Conservation (phyloP, 1,140 invertebrate genomes). For the Drosophila watanabei region DNA sequence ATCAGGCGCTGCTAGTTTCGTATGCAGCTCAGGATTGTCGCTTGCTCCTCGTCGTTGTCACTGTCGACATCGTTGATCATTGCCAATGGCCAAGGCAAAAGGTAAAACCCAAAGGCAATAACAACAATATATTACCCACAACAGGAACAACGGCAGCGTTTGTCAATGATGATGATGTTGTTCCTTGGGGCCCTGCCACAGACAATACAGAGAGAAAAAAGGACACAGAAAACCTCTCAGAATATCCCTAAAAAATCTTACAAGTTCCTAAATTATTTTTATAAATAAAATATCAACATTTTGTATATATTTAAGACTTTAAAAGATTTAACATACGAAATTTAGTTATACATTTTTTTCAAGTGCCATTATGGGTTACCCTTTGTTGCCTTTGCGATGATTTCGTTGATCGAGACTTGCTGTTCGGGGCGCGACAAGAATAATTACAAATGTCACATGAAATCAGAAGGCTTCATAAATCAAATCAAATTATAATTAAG, state of each 20-base stretch:
- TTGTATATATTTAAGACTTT: accelerated
- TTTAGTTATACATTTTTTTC: not conserved
- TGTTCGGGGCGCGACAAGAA: conserved; percentile 84
- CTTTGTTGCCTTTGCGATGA: conserved; percentile 45
- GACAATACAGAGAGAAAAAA: conserved; percentile 17
- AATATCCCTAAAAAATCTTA: not conserved
- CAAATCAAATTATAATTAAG: conserved; percentile 85
- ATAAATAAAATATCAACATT: not conserved
- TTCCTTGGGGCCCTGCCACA: conserved; percentile 26
- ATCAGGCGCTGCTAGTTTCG: conserved; percentile 62
- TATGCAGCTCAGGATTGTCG: conserved; percentile 83
- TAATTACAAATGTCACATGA: conserved; percentile 85
- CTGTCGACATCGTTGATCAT: conserved; percentile 78
- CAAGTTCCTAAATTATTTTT: not conserved
- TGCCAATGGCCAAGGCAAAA: conserved; percentile 44
- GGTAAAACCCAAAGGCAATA: conserved; percentile 34
- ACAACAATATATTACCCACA: conserved; percentile 19
- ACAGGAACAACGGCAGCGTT: conserved; percentile 30
- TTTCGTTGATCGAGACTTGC: conserved; percentile 67
- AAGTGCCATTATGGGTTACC: conserved; percentile 24
- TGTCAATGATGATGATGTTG: conserved; percentile 42
- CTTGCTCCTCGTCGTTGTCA: conserved; percentile 79
- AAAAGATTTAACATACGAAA: not conserved
- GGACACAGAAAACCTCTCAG: too few relatives aligned
- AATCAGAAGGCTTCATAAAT: conserved; percentile 84